Conservation (phyloP, 2,888 invertebrate species). For the Pedicia rivosa region DNA sequence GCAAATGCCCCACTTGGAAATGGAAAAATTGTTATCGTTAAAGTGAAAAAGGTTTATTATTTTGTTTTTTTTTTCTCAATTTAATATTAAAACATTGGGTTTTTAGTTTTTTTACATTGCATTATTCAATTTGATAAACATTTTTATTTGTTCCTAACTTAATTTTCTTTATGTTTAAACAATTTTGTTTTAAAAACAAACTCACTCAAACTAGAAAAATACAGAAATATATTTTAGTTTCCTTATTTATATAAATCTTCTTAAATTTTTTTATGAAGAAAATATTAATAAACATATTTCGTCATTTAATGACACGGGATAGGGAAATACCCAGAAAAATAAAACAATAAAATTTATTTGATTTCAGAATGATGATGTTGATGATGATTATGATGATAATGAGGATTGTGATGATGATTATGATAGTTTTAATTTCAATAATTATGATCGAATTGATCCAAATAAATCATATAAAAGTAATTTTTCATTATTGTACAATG, state of each 20-base stretch:
- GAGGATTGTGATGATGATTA: neutral
- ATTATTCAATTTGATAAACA: too few relatives aligned
- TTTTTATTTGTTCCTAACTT: neutral
- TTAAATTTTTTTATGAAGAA: too few relatives aligned
- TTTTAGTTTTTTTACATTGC: too few relatives aligned
- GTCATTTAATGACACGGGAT: too few relatives aligned
- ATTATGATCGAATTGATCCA: constrained; percentile 1
- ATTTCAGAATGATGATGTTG: constrained; percentile 2
- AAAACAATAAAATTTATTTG: constrained; percentile 1
- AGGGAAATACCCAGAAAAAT: too few relatives aligned
- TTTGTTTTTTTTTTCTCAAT: too few relatives aligned
- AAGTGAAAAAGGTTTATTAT: constrained; percentile 3
- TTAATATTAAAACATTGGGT: too few relatives aligned
- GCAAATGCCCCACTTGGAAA: constrained; percentile 1
- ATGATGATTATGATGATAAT: neutral
- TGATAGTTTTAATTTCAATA: neutral
- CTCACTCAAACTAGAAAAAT: too few relatives aligned
- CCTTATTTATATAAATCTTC: neutral
- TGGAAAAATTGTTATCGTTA: constrained; percentile 4
- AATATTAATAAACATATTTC: too few relatives aligned
- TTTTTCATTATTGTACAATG: too few relatives aligned
- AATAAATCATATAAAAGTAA: too few relatives aligned
- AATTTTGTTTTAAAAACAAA: constrained; percentile 1
- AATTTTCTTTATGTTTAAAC: neutral
- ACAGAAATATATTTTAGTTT: neutral